Evolutionary conservation across 2,113 vertebrate genomes (phyloP).

Genomic region (Atractosteus spatula): DNA sequence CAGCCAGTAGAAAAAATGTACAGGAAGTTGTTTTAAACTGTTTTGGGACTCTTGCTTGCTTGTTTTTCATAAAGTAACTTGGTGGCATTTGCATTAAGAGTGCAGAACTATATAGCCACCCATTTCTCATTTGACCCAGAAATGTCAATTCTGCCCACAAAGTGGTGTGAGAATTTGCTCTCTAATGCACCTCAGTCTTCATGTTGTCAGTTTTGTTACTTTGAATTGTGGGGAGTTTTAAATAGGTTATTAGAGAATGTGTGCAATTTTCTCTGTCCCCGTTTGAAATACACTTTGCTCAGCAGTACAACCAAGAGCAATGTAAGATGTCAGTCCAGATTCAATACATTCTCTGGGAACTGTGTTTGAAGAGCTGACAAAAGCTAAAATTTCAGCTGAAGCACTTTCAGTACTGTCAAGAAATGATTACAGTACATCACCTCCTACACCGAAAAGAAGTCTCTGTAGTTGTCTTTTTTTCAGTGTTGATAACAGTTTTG

Average conservation of each 20-base stretch:
- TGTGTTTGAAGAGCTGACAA: background rate
- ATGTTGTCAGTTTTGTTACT: background rate
- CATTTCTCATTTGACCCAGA: background rate
- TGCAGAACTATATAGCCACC: background rate
- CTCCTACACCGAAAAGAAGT: no score
- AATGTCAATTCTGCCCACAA: background rate
- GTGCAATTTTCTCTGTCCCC: background rate
- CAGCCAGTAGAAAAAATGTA: slow-evolving; percentile 55
- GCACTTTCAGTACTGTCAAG: background rate
- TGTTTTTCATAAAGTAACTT: background rate
- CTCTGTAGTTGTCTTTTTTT: no score
- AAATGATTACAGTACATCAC: background rate
- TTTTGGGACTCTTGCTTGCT: background rate
- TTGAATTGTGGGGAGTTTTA: background rate
- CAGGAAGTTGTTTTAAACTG: background rate
- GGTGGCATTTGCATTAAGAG: background rate
- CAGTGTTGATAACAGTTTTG: no score
- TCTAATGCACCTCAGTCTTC: background rate
- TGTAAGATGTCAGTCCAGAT: background rate
- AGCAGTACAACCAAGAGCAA: background rate
- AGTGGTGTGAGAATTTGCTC: background rate
- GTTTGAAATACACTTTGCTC: background rate
- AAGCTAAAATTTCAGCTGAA: background rate
- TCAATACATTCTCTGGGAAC: background rate
- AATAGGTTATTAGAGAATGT: background rate